Conservation (phyloP, 2,888 invertebrate genomes). For the Philhelius pedissequus region DNA sequence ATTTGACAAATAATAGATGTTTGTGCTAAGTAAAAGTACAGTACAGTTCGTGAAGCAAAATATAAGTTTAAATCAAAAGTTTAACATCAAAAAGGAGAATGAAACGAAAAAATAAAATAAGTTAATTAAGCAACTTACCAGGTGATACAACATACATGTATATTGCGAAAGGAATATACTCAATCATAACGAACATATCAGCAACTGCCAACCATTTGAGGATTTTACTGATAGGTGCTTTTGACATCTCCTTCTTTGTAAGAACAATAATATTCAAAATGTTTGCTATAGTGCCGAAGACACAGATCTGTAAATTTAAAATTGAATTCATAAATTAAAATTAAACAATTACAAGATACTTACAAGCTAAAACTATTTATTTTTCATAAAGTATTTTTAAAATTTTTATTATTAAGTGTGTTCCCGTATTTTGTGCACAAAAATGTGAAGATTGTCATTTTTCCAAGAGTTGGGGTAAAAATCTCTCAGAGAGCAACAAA, state of each 20-base stretch:
- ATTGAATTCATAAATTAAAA: not conserved
- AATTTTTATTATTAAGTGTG: too few relatives aligned
- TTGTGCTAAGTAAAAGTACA: too few relatives aligned
- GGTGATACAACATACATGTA: slow-evolving; percentile 84
- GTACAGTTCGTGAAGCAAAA: not conserved
- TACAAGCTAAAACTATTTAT: too few relatives aligned
- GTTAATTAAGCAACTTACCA: slow-evolving; percentile 76
- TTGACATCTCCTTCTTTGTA: slow-evolving; percentile 88
- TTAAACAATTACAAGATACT: too few relatives aligned
- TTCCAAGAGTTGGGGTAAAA: too few relatives aligned
- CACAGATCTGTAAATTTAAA: slow-evolving; percentile 83
- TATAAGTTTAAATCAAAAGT: not conserved
- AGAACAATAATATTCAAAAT: slow-evolving; percentile 92
- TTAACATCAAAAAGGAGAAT: not conserved
- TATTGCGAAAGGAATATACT: slow-evolving; percentile 88
- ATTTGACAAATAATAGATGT: too few relatives aligned
- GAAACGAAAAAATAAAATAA: not conserved
- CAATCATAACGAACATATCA: slow-evolving; percentile 94
- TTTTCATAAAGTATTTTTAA: too few relatives aligned
- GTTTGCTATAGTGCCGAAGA: slow-evolving; percentile 93
- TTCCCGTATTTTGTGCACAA: too few relatives aligned
- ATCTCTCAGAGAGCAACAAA: too few relatives aligned
- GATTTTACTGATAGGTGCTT: slow-evolving; percentile 92
- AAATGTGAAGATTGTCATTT: too few relatives aligned
- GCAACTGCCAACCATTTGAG: slow-evolving; percentile 91